phyloP scores from a whole-genome alignment of 2,113 vertebrate genomes.

The Mirounga angustirostris region DNA sequence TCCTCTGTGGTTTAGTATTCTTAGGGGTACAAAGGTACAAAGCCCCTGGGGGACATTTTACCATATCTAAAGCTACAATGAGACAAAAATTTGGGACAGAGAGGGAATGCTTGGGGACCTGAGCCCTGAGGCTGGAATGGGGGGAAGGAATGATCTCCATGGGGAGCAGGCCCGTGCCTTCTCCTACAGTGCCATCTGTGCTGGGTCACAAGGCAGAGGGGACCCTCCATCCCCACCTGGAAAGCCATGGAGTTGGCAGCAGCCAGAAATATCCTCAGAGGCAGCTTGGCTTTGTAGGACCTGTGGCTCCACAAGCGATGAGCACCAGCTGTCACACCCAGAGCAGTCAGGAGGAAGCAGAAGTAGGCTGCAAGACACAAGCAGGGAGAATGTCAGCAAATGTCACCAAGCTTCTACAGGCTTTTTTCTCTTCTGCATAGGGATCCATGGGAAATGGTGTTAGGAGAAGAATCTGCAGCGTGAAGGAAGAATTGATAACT shows the following conservation, averaged over 20 bases:
- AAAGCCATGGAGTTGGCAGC: conserved; percentile 93
- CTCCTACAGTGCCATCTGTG: background rate
- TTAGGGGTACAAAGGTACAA: background rate
- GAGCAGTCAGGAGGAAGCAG: conserved; percentile 89
- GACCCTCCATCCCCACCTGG: conserved; percentile 84
- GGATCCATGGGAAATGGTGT: background rate
- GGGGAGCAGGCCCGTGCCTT: background rate
- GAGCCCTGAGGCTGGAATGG: background rate
- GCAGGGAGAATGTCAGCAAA: background rate
- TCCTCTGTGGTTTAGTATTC: background rate
- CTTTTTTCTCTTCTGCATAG: background rate
- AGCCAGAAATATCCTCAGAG: conserved; percentile 91
- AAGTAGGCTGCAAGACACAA: conserved; percentile 88
- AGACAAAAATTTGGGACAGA: background rate
- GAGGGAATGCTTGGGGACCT: background rate
- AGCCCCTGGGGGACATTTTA: background rate
- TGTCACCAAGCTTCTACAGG: background rate
- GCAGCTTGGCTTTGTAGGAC: conserved; percentile 92
- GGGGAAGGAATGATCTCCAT: too few relatives aligned
- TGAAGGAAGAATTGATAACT: background rate
- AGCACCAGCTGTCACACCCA: conserved; percentile 89
- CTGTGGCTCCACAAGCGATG: conserved; percentile 92
- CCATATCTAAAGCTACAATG: background rate
- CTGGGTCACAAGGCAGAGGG: background rate
- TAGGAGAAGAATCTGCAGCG: background rate